Percentiles rank a stretch among this genome's conserved stretches.
Evolutionary conservation across 2,888 invertebrate genomes (phyloP).

Genomic region (Papilio gigon): DNA sequence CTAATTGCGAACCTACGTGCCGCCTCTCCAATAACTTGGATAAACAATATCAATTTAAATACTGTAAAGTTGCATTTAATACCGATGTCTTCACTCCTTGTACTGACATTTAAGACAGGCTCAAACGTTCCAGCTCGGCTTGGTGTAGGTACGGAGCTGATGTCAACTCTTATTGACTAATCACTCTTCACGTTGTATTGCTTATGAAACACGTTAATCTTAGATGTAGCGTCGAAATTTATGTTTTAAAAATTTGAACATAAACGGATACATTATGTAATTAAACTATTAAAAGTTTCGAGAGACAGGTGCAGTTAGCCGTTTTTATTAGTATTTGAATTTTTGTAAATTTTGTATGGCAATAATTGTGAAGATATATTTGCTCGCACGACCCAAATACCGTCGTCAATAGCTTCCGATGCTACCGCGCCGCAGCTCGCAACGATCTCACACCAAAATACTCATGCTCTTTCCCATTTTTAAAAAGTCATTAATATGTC

Average conservation of each 20-base stretch:
- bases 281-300: no score
- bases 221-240: background rate
- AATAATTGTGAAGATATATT: slow-evolving; percentile 19
- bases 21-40: slow-evolving; percentile 8
- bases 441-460: slow-evolving; percentile 10
- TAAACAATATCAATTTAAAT: slow-evolving; percentile 13
- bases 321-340: no score
- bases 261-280: no score
- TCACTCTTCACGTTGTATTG: no score
- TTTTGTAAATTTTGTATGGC: slow-evolving; percentile 5
- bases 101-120: background rate
- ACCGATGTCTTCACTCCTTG: background rate
- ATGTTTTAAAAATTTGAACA: background rate
- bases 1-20: slow-evolving; percentile 26
- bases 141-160: no score
- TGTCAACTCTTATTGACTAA: no score
- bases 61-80: background rate
- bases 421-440: background rate
- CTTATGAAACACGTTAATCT: no score
- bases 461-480: background rate
- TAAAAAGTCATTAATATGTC: background rate
- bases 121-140: no score
- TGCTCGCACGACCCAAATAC: slow-evolving; percentile 22
- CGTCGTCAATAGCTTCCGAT: slow-evolving; percentile 19
- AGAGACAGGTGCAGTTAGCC: no score